Percentiles rank a stretch among this genome's conserved stretches.
These are phyloP conservation scores for Alosa alosa DNA, from an alignment of 2,113 vertebrate genomes.

Conservation along the genomic window DNA sequence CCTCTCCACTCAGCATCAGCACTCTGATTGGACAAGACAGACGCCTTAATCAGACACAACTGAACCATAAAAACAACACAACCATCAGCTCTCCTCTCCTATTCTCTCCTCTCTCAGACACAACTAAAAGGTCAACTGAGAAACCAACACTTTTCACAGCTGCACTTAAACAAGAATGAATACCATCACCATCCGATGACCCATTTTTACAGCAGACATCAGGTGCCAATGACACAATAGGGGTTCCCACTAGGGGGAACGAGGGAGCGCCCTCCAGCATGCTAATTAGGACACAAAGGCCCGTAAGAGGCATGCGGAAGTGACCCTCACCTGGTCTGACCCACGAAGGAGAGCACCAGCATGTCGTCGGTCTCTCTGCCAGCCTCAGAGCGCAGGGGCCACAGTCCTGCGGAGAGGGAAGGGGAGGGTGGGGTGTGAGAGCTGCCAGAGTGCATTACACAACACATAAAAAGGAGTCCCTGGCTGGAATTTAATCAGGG, in stretches of 20 bases:
- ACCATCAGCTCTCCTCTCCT: too few species aligned
- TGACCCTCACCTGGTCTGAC: constrained; percentile 87
- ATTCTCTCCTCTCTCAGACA: too few species aligned
- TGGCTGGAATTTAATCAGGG: constrained; percentile 7
- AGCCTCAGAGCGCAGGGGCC: constrained; percentile 90
- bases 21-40: constrained; percentile 72
- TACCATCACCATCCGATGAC: neutral
- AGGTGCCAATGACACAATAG: neutral
- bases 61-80: neutral
- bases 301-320: neutral
- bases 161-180: neutral
- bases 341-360: constrained; percentile 94
- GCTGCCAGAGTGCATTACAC: neutral
- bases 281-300: neutral
- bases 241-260: neutral
- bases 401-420: constrained; percentile 75
- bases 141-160: neutral
- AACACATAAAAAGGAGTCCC: neutral
- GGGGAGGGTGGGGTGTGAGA: neutral
- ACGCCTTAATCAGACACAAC: neutral
- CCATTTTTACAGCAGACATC: neutral
- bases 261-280: neutral
- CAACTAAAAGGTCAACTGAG: too few species aligned
- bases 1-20: constrained; percentile 94
- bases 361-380: constrained; percentile 91